Base-by-base conservation (phyloP, 2,888 invertebrate genomes). In the Pilophorus perplexus region DNA sequence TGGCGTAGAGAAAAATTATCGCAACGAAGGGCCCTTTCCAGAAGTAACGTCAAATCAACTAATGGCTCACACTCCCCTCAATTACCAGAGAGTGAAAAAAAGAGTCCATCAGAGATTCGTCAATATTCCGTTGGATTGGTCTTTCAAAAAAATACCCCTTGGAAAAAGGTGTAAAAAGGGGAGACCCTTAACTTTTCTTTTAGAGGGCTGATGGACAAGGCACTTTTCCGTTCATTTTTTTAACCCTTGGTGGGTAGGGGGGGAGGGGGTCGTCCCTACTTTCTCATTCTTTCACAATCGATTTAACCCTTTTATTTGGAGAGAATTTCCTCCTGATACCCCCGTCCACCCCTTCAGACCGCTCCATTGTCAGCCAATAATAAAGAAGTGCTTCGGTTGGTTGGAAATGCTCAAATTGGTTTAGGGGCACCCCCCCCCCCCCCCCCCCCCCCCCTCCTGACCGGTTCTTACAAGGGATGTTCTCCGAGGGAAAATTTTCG, bases 311-410 rank as follows among this genome's bases (percentile, higher is more conserved):
- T 59, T 59, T 42, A 42, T 59, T 59, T 25, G 42, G 23, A 33
- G 28, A 20, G 33, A 37, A 46, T 46, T 55, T 38, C 55, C 20
- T 33, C 12, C 5, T 14, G n/a, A 10, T 14, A 42, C 42, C 42
- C 4, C 42, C 42, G 14, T 14, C 62, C 46, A 59, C 65, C 54
- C 57, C 42, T 67, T 66, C 23, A 54, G 42, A 44, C 59, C 59
- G 23, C 25, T 33, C 48, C 62, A 66, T 62, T 62, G 66, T 62
- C 67, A 48, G 62, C 71, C 71, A 70, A 70, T 71, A 67, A 71
- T 67, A 68, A 59, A 70, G 67, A 44, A 62, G 62, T 62, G 28
- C 65, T 57, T 57, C 38, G 52, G 44, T 52, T 52, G 52, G 40
- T 40, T 37, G 37, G 64, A 67, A 67, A 64, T 40, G 64, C 50